Percentiles rank a stretch among this genome's conserved stretches.
Evolutionary conservation across 2,113 vertebrate genomes (phyloP).

Genomic region (Pelobates fuscus): DNA sequence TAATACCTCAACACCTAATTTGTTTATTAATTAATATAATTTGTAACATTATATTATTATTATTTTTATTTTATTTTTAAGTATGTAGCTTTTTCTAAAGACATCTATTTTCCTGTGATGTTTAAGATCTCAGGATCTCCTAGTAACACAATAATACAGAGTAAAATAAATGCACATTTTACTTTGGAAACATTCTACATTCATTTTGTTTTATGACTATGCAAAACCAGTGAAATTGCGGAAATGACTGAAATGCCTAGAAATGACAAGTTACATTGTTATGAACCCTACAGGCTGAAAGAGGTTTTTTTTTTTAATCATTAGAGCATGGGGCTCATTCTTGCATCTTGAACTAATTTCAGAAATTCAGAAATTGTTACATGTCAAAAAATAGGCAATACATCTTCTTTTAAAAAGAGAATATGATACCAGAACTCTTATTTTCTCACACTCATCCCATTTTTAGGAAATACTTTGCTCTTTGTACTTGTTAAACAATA

Average conservation of each 20-base stretch:
- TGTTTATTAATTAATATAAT: no score
- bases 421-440: background rate
- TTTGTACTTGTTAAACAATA: no score
- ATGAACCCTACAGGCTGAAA: background rate
- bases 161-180: background rate
- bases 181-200: background rate
- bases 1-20: no score
- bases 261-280: constrained; percentile 17
- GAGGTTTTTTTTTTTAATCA: constrained; percentile 8
- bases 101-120: no score
- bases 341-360: constrained; percentile 40
- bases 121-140: no score
- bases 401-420: constrained; percentile 14
- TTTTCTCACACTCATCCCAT: background rate
- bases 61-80: no score
- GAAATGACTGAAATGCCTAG: constrained; percentile 30
- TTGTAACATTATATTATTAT: no score
- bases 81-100: no score
- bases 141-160: no score
- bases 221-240: background rate
- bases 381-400: constrained; percentile 37
- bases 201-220: background rate
- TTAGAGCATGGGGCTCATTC: background rate
- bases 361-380: constrained; percentile 14
- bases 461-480: background rate